Base-by-base conservation (phyloP, 1,140 invertebrate species). In the Diorhabda carinulata region DNA sequence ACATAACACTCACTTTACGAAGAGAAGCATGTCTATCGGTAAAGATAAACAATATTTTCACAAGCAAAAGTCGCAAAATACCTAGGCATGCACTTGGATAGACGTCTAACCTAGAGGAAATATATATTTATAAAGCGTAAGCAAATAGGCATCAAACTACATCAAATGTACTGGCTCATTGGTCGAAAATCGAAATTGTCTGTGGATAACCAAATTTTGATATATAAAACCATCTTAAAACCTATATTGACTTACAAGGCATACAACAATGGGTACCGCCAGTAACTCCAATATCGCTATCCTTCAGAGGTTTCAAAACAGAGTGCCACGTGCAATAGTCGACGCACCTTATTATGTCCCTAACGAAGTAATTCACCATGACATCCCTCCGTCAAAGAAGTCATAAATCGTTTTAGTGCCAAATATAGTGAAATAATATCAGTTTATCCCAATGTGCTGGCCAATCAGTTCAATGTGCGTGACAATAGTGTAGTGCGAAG, bases 171-270 rank as follows among this genome's bases (percentile, higher is more conserved):
- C 25, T 80, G 71, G 75, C 59, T 79, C 8, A 60, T 79, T 10
- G 72, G 73, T 6, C 66, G 60, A 64, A 73, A 70, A 25, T 74
- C 72, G 2, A 57, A 68, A 47, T 57, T 79, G 47, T 74, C 68
- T 5, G 10, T 78, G 5, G 45, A 76, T 41, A 77, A 76, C 66
- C 79, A 80, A 74, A n/a, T 78, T 3, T 57, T 76, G 4, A 45
- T 79, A 2, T 78, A 80, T 64, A 77, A 78, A 58, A 41, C 57
- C 2, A 73, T 78, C 4, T 64, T 80, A 4, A 75, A 76, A 64
- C 78, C 78, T 7, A 68, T 79, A 4, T 80, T 76, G 77, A 77
- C 67, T 6, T 78, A 80, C 25, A 25, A 66, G 78, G 76, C 6
- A 76, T 77, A 5, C 71, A 78, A 67, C 25, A 25, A 25, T 25